phyloP scores from a whole-genome alignment of 1,140 invertebrate species.

The Cardiocondyla obscurior region DNA sequence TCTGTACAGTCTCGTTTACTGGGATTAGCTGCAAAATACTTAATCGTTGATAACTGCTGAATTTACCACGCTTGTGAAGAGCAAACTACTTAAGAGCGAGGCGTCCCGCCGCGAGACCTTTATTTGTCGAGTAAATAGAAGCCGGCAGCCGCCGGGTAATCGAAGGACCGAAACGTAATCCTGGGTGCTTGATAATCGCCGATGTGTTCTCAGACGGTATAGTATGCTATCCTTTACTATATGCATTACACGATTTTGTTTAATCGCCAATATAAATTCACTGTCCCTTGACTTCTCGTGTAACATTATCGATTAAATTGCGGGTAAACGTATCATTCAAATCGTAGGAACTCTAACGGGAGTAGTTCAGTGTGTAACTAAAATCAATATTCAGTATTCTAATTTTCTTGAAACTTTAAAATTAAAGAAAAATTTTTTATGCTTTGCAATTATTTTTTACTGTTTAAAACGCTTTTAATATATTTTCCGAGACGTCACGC shows the following conservation, averaged over 20 bases:
- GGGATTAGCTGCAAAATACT: not conserved
- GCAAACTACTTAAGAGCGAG: not conserved
- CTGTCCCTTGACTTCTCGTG: not conserved
- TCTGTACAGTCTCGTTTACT: not conserved
- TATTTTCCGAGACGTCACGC: not conserved
- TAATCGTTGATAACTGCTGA: not conserved
- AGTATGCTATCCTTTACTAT: not conserved
- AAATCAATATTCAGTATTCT: not conserved
- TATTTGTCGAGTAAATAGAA: slow-evolving; percentile 55
- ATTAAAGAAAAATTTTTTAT: not conserved
- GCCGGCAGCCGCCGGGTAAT: slow-evolving; percentile 40
- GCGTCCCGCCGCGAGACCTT: not conserved
- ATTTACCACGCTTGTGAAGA: not conserved
- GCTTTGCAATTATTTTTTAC: not conserved
- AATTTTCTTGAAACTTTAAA: not conserved
- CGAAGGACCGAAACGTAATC: slow-evolving; percentile 38
- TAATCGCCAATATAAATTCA: slow-evolving; percentile 28
- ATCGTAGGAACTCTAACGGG: not conserved
- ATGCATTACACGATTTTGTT: slow-evolving; percentile 12
- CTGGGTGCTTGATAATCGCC: slow-evolving; percentile 30
- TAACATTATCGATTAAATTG: slow-evolving; percentile 38
- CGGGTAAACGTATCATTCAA: slow-evolving; percentile 20
- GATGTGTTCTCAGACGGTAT: not conserved
- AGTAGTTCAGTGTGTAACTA: not conserved
- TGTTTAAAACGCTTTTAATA: not conserved